Conservation (phyloP, 2,113 vertebrate genomes). For the Artemisiospiza belli region DNA sequence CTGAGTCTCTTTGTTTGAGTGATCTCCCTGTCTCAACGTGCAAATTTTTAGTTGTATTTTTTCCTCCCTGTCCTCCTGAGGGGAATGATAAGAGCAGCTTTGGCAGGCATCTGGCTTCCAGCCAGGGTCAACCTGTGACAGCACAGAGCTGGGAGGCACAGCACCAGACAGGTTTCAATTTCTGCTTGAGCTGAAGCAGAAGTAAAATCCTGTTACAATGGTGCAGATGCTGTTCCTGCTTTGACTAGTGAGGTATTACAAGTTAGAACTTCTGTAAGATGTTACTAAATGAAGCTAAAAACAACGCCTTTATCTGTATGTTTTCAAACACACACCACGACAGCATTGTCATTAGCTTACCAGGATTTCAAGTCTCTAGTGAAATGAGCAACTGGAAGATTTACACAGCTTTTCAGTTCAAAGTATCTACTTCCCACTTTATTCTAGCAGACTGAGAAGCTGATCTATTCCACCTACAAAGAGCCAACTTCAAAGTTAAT, state of each 20-base stretch:
- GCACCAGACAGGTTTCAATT: not conserved
- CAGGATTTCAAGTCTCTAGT: not conserved
- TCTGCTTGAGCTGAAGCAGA: not conserved
- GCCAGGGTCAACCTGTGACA: not conserved
- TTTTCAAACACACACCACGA: not conserved
- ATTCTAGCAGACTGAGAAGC: not conserved
- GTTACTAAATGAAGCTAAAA: not conserved
- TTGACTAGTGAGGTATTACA: not conserved
- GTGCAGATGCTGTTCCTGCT: not conserved
- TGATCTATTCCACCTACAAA: not conserved
- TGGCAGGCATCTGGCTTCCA: not conserved
- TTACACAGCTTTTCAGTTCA: not conserved
- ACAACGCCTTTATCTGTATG: not conserved
- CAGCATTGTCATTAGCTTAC: not conserved
- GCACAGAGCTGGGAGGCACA: not conserved
- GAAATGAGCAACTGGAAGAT: not conserved
- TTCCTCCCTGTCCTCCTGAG: not conserved
- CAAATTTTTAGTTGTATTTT: not conserved
- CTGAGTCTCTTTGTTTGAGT: not conserved
- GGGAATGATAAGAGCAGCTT: rapidly evolving
- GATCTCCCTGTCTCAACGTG: not conserved
- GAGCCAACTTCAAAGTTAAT: not conserved
- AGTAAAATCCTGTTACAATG: not conserved
- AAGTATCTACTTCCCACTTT: not conserved
- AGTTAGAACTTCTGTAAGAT: not conserved